Percentiles rank a stretch among this genome's conserved stretches.
phyloP scores from a whole-genome alignment of 1,140 invertebrate genomes.

The Gonatopus flavifemur region DNA sequence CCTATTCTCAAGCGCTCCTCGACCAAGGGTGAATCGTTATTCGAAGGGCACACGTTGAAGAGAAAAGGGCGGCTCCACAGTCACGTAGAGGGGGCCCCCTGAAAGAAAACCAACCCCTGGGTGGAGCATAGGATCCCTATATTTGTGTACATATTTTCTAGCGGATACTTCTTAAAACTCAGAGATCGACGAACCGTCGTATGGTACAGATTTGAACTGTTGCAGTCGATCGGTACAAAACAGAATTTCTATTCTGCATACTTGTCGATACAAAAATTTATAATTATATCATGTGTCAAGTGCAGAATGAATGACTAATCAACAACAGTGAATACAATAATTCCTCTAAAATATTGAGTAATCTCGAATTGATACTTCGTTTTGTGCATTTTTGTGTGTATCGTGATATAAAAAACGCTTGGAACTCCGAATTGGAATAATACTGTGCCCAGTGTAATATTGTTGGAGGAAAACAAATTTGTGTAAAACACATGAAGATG shows the following conservation, averaged over 20 bases:
- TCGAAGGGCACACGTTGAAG: constrained; percentile 25
- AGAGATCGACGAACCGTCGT: constrained; percentile 38
- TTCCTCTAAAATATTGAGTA: no score
- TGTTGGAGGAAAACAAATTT: no score
- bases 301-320: no score
- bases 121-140: constrained; percentile 52
- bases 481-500: no score
- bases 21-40: constrained; percentile 25
- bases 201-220: constrained; percentile 7
- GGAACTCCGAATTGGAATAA: no score
- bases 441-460: no score
- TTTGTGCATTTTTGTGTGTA: no score
- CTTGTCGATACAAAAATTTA: no score
- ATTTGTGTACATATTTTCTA: constrained; percentile 40
- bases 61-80: constrained; percentile 48
- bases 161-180: constrained; percentile 17
- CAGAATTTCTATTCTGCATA: constrained; percentile 12
- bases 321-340: no score
- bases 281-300: no score
- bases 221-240: not conserved
- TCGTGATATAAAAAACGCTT: no score
- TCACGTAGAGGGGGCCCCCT: constrained; percentile 34
- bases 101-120: constrained; percentile 53
- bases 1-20: not conserved
- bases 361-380: no score